These are phyloP conservation scores for Cremastinae sp. DNA, from an alignment of 2,888 invertebrate genomes.

Conservation along the genomic window DNA sequence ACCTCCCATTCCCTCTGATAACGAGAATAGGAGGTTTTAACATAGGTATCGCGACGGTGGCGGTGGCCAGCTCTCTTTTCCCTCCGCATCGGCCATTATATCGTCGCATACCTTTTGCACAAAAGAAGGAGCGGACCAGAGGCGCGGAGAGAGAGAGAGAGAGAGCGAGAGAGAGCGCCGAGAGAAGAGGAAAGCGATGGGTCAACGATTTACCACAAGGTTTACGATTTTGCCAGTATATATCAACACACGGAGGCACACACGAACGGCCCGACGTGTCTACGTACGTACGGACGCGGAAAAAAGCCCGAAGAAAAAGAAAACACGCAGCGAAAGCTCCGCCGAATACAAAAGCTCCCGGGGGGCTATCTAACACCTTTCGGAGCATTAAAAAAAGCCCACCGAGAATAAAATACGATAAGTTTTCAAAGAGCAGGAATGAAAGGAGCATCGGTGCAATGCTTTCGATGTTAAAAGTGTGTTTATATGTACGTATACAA, in stretches of 20 bases:
- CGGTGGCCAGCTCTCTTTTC: constrained; percentile 55
- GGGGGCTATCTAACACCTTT: constrained; percentile 47
- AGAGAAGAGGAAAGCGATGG: constrained; percentile 62
- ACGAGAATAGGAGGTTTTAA: constrained; percentile 71
- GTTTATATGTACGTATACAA: too few species aligned
- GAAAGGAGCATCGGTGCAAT: too few species aligned
- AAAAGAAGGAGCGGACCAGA: constrained; percentile 39
- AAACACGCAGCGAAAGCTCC: constrained; percentile 15
- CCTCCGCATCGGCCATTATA: constrained; percentile 72
- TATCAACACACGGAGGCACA: constrained; percentile 30
- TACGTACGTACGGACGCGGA: too few species aligned
- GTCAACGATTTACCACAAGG: constrained; percentile 69
- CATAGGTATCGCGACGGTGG: constrained; percentile 60
- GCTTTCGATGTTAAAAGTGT: too few species aligned
- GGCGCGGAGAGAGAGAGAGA: constrained; percentile 13
- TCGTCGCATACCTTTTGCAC: constrained; percentile 74
- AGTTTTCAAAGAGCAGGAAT: too few species aligned
- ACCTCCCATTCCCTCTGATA: constrained; percentile 74
- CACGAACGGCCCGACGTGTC: background rate
- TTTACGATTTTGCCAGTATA: constrained; percentile 58
- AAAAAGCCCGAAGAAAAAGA: too few species aligned
- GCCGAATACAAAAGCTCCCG: constrained; percentile 55
- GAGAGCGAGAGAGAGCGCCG: constrained; percentile 36
- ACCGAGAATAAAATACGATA: too few species aligned
- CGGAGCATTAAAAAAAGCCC: constrained; percentile 48